phyloP scores from a whole-genome alignment of 2,113 vertebrate species.

The Caretta caretta region DNA sequence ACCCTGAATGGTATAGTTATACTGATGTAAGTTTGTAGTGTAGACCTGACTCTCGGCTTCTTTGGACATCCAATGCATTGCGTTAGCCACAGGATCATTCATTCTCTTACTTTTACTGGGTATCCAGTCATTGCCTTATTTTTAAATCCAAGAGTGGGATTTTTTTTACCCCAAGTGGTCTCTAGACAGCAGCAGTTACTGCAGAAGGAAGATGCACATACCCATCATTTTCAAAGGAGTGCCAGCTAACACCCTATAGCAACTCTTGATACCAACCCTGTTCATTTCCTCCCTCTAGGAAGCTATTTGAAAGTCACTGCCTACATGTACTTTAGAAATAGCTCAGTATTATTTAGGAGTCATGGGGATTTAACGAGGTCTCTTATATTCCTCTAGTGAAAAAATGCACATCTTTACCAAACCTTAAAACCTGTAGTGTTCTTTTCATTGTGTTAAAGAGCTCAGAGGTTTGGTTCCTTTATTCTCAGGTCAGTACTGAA shows the following conservation, averaged over 20 bases:
- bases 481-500: not conserved
- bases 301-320: not conserved
- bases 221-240: not conserved
- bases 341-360: not conserved
- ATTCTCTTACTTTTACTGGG: not conserved
- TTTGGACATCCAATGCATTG: not conserved
- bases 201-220: not conserved
- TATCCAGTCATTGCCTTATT: not conserved
- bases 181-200: not conserved
- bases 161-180: not conserved
- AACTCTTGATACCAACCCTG: too few relatives aligned
- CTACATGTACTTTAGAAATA: not conserved
- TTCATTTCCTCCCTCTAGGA: too few relatives aligned
- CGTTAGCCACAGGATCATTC: not conserved
- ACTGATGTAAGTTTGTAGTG: not conserved
- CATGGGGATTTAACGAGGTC: not conserved
- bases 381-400: not conserved
- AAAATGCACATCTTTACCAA: not conserved
- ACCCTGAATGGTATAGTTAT: not conserved
- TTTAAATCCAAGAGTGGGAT: not conserved
- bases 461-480: not conserved
- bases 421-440: rapidly evolving
- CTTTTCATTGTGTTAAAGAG: not conserved
- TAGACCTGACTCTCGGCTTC: not conserved
- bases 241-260: not conserved